A percentile compares a stretch with the other conserved stretches of the same genome.
Conservation (phyloP, 2,113 vertebrate species). For the Irena cyanogastra region DNA sequence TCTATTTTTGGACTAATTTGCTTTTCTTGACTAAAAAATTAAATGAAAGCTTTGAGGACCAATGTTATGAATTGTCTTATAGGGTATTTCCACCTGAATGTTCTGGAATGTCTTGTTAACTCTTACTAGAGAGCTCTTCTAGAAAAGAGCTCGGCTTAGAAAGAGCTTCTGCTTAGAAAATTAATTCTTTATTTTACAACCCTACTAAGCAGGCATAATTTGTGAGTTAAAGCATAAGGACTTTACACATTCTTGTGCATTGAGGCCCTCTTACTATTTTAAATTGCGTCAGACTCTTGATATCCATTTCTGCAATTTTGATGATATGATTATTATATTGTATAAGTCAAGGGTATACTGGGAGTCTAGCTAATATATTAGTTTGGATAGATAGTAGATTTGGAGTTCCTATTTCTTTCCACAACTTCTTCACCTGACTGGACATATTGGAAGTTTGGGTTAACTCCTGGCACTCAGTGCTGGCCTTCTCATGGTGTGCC, state of each 20-base stretch:
- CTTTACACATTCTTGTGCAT: not conserved
- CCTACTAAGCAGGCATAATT: not conserved
- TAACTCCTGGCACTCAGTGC: not conserved
- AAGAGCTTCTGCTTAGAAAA: too few species aligned
- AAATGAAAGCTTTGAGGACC: not conserved
- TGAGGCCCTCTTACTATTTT: not conserved
- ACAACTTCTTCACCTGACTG: not conserved
- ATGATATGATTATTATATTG: not conserved
- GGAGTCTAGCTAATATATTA: not conserved
- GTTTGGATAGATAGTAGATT: not conserved
- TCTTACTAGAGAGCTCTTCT: not conserved
- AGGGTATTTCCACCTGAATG: not conserved
- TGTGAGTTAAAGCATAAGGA: not conserved
- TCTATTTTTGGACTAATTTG: not conserved
- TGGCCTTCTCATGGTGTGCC: not conserved
- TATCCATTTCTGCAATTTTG: not conserved
- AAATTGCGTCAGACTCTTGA: not conserved
- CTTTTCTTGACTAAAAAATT: not conserved
- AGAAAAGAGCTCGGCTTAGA: too few species aligned
- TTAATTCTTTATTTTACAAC: not conserved
- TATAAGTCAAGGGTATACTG: not conserved
- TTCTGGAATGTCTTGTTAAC: not conserved
- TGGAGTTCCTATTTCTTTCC: not conserved
- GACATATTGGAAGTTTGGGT: not conserved
- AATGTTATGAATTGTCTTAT: not conserved